Evolutionary conservation across 2,113 vertebrate genomes (phyloP).

Genomic region (Muntiacus reevesi): DNA sequence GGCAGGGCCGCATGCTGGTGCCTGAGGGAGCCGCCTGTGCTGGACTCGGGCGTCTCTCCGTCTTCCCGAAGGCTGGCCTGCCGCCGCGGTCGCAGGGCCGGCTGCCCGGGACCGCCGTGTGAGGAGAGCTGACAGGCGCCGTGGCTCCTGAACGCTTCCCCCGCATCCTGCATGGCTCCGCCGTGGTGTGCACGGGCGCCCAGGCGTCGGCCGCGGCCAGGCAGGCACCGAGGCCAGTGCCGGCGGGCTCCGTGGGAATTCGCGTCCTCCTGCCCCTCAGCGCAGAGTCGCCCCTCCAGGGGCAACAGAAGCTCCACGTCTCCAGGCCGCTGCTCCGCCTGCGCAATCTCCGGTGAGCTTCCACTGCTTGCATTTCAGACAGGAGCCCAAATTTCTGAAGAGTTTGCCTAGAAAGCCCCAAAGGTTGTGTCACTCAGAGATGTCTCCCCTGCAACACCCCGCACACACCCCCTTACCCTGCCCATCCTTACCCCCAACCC

Average conservation of each 20-base stretch:
- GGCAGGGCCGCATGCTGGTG: rapidly evolving
- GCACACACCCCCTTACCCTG: too few relatives aligned
- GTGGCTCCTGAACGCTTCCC: too few relatives aligned
- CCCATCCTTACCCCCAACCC: too few relatives aligned
- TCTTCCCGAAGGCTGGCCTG: not conserved
- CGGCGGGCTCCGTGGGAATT: not conserved
- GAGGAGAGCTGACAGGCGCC: not conserved
- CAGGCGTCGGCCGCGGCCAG: not conserved
- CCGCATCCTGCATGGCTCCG: rapidly evolving
- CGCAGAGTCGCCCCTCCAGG: too few relatives aligned
- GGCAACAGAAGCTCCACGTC: not conserved
- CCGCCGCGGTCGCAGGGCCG: rapidly evolving
- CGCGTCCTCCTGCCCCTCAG: not conserved
- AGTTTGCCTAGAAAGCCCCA: not conserved
- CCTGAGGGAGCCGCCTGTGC: rapidly evolving
- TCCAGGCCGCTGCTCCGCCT: too few relatives aligned
- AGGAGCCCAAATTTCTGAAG: not conserved
- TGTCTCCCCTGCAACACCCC: too few relatives aligned
- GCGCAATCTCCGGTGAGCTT: not conserved
- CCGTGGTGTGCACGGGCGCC: too few relatives aligned
- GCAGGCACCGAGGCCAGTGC: not conserved
- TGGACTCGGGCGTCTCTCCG: rapidly evolving
- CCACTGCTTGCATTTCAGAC: not conserved
- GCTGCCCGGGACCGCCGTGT: not conserved
- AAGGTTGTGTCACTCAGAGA: too few relatives aligned